Conservation (phyloP, 2,888 invertebrate genomes). For the Cyrtodaria siliqua region DNA sequence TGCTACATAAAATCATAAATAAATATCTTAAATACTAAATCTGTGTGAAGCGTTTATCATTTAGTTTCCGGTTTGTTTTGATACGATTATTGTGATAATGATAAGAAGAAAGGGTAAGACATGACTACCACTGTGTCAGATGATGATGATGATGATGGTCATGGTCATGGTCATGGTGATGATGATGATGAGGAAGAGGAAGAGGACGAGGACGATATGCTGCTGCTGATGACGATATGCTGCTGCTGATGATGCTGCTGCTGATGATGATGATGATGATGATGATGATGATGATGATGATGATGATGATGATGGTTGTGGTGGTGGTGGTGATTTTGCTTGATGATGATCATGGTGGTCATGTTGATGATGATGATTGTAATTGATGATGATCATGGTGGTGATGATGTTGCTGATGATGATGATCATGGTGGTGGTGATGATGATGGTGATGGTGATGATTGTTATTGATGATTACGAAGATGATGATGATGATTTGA, state of each 20-base stretch:
- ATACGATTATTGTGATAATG: no score
- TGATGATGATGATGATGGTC: neutral
- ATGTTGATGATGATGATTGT: neutral
- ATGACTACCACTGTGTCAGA: no score
- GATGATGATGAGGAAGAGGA: constrained; percentile 34
- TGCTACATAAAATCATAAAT: no score
- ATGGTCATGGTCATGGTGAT: constrained; percentile 27
- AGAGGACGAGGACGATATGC: constrained; percentile 24
- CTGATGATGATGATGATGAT: constrained; percentile 23
- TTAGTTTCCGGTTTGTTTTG: no score
- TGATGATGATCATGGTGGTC: no score
- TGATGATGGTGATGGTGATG: constrained; percentile 1
- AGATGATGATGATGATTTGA: no score
- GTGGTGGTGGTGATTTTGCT: no score
- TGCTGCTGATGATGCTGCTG: neutral
- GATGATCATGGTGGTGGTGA: neutral
- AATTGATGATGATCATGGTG: neutral
- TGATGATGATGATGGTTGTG: constrained; percentile 34
- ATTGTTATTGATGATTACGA: no score
- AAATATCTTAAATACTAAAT: no score
- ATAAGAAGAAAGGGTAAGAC: no score
- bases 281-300: constrained; percentile 39
- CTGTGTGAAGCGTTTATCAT: no score
- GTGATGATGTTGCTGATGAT: constrained; percentile 1
- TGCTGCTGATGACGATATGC: no score